Evolutionary conservation across 2,797 vertebrate species (phyloP).

Genomic region (Crocidura indochinensis): DNA sequence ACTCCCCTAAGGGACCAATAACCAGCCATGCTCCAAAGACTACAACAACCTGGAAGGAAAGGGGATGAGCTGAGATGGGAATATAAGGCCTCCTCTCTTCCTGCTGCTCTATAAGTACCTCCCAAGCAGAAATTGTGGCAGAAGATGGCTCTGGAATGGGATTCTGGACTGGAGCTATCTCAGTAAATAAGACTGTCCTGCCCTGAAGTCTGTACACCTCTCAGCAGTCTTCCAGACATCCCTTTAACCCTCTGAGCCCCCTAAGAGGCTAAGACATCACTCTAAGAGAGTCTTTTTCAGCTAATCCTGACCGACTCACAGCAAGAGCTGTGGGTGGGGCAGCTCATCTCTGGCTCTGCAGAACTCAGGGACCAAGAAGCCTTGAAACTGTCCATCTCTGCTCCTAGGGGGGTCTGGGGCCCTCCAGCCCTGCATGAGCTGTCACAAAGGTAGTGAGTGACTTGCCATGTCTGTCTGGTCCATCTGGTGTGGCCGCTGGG

Average conservation of each 20-base stretch:
- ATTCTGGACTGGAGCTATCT: too few species aligned
- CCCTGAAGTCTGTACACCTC: background rate
- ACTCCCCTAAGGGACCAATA: background rate
- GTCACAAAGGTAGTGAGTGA: background rate
- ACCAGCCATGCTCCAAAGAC: background rate
- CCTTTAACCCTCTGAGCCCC: background rate
- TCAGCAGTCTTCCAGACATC: background rate
- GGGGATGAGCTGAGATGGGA: slow-evolving; percentile 3
- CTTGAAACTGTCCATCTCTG: background rate
- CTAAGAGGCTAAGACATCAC: too few species aligned
- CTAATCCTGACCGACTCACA: too few species aligned
- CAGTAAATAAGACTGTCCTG: background rate
- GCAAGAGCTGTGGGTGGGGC: too few species aligned
- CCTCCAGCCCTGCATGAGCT: too few species aligned
- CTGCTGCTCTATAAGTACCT: background rate
- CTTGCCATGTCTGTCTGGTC: background rate
- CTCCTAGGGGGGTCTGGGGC: background rate
- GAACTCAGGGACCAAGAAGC: too few species aligned
- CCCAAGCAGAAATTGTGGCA: background rate
- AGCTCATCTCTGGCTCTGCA: too few species aligned
- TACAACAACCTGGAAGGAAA: background rate
- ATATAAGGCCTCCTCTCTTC: background rate
- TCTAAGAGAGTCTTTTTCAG: too few species aligned
- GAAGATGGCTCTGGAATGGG: too few species aligned
- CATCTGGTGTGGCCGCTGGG: background rate